Evolutionary conservation across 2,113 vertebrate species (phyloP).

Genomic region (Mobula birostris): DNA sequence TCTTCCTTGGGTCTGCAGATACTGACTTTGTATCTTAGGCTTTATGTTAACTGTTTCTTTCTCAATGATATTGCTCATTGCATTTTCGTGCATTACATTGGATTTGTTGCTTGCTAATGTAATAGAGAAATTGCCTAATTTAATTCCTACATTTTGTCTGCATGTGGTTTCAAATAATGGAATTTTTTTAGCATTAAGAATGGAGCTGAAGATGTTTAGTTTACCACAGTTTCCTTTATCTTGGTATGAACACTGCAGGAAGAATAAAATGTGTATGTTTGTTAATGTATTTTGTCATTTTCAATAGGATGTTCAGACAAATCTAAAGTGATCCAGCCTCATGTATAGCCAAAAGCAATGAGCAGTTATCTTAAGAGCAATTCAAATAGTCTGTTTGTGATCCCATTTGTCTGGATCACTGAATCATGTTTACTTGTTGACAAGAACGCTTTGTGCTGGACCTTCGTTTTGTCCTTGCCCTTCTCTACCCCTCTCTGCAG

Average conservation of each 20-base stretch:
- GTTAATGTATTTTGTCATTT: background rate
- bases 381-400: background rate
- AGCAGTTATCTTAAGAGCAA: background rate
- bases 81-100: background rate
- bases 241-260: background rate
- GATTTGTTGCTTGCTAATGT: background rate
- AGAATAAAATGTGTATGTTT: background rate
- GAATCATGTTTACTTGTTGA: background rate
- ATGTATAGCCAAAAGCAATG: background rate
- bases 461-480: background rate
- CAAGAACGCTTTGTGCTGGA: background rate
- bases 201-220: background rate
- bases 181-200: background rate
- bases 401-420: background rate
- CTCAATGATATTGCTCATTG: background rate
- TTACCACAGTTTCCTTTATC: background rate
- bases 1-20: background rate
- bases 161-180: too few relatives aligned
- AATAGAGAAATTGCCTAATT: background rate
- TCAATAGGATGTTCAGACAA: background rate
- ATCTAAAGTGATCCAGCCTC: background rate
- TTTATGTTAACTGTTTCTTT: background rate
- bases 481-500: too few relatives aligned
- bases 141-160: background rate
- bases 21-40: background rate